Evolutionary conservation across 2,888 invertebrate genomes (phyloP), one percentile per base, ranked within the genome.

Genomic region (Macaria liturata): DNA sequence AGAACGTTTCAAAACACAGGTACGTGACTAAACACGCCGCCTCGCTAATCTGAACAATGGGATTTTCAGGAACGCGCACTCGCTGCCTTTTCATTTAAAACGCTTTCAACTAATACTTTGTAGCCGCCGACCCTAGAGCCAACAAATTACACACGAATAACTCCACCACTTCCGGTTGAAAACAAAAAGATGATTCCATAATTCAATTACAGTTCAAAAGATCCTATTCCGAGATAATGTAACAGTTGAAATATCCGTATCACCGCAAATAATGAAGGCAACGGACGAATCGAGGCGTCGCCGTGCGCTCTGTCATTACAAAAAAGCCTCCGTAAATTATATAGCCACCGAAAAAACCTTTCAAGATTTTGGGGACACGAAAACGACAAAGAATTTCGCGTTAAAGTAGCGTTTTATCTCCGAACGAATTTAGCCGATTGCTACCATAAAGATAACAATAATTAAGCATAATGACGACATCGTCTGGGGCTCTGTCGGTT

Each of bases 401-500:
- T 83, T 82, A 75, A 78, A 81, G 83, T 79, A 84, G 82, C 83
- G 68, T 76, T 79, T 83, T 84, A 84, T 83, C 81, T 72, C 76
- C 82, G 84, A 86, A 81, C 70, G 81, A 81, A 84, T 78, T 76
- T 78, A 78, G 82, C 76, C 83, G 87, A 89, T 86, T 84, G 89
- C 89, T 88, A 88, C 90, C 79, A 87, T 84, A 86, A 81, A 90
- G 89, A 91, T 91, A 91, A 90, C 84, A 91, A 89, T 91, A 91
- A 91, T 91, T 91, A 91, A 88, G 74, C 76, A 78, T 89, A 88
- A 91, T 91, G 86, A 85, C 84, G 79, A 73, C 84, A 78, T 82
- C 81, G 83, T 81, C 82, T 80, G 83, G 79, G 83, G 76, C 71
- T 65, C 64, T 62, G 69, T 65, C 61, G 68, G 72, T 47, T 61